These are phyloP conservation scores for Kradibia gibbosae DNA, from an alignment of 1,140 invertebrate genomes.

Conservation along the genomic window DNA sequence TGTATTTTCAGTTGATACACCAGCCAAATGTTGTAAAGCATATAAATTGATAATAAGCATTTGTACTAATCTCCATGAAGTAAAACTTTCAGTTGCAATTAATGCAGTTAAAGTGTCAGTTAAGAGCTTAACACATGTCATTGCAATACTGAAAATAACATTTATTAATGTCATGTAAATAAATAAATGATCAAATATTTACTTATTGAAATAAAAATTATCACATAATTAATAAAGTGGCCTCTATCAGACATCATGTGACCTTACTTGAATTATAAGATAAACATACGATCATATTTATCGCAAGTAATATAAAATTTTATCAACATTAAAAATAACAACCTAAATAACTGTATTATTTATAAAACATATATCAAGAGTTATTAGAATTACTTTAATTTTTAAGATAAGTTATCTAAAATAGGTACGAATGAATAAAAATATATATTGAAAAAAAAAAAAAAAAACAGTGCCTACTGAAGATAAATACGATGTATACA, in stretches of 20 bases:
- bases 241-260: not conserved
- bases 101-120: conserved; percentile 81
- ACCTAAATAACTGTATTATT: not conserved
- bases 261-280: conserved; percentile 29
- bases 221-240: not conserved
- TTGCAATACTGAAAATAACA: conserved; percentile 63
- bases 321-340: conserved; percentile 6
- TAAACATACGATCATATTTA: not conserved
- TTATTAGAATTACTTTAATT: not conserved
- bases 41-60: conserved; percentile 85
- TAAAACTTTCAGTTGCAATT: conserved; percentile 84
- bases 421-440: no score
- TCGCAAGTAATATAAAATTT: not conserved
- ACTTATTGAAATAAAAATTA: conserved; percentile 26
- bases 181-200: not conserved
- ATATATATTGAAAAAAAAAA: no score
- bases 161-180: not conserved
- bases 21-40: conserved; percentile 77
- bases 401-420: not conserved
- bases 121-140: conserved; percentile 76
- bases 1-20: conserved; percentile 57
- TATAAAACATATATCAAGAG: not conserved
- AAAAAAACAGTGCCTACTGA: no score
- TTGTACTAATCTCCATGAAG: conserved; percentile 81
- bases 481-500: no score